Evolutionary conservation across 2,888 invertebrate species (phyloP).

Genomic region (Synanthedon formicaeformis): DNA sequence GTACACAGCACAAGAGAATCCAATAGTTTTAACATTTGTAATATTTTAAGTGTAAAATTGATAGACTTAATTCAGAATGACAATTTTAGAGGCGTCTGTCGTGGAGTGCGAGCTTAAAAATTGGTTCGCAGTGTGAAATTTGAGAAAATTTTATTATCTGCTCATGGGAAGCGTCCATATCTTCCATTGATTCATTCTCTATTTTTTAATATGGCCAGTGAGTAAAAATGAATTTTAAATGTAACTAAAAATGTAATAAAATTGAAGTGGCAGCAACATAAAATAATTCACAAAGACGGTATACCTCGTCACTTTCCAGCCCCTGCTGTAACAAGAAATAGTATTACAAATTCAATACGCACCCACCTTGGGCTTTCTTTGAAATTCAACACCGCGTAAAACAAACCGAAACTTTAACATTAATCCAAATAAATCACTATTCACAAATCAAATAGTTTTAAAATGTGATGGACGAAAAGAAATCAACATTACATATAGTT

Average conservation of each 20-base stretch:
- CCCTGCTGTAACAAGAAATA: constrained; percentile 85
- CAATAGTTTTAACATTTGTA: too few relatives aligned
- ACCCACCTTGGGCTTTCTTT: constrained; percentile 64
- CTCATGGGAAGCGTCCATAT: constrained; percentile 65
- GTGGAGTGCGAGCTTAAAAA: too few relatives aligned
- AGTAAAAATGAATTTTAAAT: constrained; percentile 58
- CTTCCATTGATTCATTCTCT: constrained; percentile 66
- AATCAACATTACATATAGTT: background rate
- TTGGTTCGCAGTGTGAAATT: background rate
- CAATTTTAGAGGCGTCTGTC: too few relatives aligned
- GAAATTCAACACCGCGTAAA: constrained; percentile 28
- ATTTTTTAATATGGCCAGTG: constrained; percentile 63
- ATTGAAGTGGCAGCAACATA: constrained; percentile 68
- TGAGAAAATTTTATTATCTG: constrained; percentile 18
- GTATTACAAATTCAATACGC: constrained; percentile 70
- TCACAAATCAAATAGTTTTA: background rate
- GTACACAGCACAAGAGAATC: too few relatives aligned
- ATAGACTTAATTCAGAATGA: too few relatives aligned
- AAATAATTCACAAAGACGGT: constrained; percentile 71
- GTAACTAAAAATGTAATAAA: constrained; percentile 63
- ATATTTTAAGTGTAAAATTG: too few relatives aligned
- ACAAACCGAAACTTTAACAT: constrained; percentile 5
- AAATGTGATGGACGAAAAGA: background rate
- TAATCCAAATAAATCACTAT: background rate
- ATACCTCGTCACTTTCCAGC: constrained; percentile 94